Evolutionary conservation across 1,140 invertebrate genomes (phyloP).

Genomic region (Campoletis sonorensis): DNA sequence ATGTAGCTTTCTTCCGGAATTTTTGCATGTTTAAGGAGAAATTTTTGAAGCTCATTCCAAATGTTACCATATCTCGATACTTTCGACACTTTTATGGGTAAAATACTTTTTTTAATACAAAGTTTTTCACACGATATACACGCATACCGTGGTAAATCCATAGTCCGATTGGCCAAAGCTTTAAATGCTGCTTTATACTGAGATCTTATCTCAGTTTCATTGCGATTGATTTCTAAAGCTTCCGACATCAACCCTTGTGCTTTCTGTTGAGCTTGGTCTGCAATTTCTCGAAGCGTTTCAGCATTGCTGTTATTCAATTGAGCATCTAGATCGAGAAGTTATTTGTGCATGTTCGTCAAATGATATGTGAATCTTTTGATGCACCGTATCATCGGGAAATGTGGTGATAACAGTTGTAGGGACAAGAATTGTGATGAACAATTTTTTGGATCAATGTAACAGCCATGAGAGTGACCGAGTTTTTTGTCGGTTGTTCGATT

Average conservation of each 20-base stretch:
- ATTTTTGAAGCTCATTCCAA: too few species aligned
- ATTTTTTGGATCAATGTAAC: too few species aligned
- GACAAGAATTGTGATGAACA: conserved; percentile 32
- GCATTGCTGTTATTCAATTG: conserved; percentile 25
- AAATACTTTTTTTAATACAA: too few species aligned
- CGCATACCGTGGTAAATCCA: conserved; percentile 28
- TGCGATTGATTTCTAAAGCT: conserved; percentile 33
- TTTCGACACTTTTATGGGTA: too few species aligned
- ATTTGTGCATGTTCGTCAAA: not conserved
- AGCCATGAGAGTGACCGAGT: conserved; percentile 34
- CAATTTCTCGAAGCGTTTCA: not conserved
- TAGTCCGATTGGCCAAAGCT: conserved; percentile 20
- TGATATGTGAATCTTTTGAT: conserved; percentile 3
- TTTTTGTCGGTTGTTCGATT: conserved; percentile 2
- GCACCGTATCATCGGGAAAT: conserved; percentile 26
- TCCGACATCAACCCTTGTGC: conserved; percentile 15
- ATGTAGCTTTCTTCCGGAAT: too few species aligned
- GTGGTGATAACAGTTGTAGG: conserved; percentile 27
- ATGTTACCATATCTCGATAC: too few species aligned
- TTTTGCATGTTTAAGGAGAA: too few species aligned
- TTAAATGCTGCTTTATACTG: conserved; percentile 28
- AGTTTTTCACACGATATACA: too few species aligned
- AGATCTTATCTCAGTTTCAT: conserved; percentile 28
- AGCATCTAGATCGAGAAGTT: conserved; percentile 5
- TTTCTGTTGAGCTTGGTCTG: conserved; percentile 23